phyloP scores from a whole-genome alignment of 2,888 invertebrate genomes.

The Spisula subtruncata region DNA sequence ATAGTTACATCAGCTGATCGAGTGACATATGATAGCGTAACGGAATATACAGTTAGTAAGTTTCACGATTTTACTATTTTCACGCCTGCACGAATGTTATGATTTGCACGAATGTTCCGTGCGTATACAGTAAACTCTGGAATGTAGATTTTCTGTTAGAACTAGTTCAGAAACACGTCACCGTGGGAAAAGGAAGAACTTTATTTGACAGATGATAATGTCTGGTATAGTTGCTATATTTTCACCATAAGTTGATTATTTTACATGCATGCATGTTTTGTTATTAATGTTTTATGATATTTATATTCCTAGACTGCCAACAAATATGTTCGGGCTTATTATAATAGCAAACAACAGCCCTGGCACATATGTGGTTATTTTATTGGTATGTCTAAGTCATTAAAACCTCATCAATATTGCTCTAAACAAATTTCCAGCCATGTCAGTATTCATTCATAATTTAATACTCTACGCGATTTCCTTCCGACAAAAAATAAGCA shows the following conservation, averaged over 20 bases:
- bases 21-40: constrained; percentile 23
- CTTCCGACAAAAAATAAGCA: neutral
- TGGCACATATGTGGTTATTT: neutral
- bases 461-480: constrained; percentile 7
- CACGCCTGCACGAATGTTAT: constrained; percentile 7
- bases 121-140: neutral
- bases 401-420: constrained; percentile 12
- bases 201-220: constrained; percentile 36
- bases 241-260: neutral
- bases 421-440: neutral
- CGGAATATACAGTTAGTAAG: constrained; percentile 34
- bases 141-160: constrained; percentile 6
- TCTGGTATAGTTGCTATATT: neutral
- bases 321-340: neutral
- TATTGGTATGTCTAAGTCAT: neutral
- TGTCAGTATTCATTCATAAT: constrained; percentile 19
- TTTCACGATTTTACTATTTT: constrained; percentile 26
- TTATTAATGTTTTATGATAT: neutral
- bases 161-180: neutral
- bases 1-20: constrained; percentile 34
- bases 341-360: neutral
- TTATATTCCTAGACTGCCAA: neutral
- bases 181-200: constrained; percentile 4
- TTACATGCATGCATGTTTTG: neutral
- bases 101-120: constrained; percentile 37